Base-by-base conservation (phyloP, 2,113 vertebrate genomes). In the Ictalurus furcatus region DNA sequence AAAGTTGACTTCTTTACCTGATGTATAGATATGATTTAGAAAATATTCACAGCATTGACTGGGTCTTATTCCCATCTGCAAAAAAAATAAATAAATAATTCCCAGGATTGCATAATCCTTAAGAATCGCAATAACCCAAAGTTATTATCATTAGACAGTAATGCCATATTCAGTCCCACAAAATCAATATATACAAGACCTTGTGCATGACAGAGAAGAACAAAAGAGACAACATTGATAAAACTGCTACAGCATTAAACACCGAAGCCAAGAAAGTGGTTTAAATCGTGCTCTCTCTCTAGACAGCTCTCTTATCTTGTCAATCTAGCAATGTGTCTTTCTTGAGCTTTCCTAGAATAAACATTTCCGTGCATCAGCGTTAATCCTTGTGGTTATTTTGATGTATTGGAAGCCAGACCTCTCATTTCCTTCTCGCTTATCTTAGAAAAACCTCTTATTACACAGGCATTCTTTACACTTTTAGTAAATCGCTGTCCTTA, bases 401-500 rank as follows among this genome's bases (percentile, higher is more conserved):
- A 30, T 81, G 23, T 52, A 59, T 28, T 19, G 78, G 17, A 67
- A n/a, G 48, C 61, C 76, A 63, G 25, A 80, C 12, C 28, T 63
- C 86, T 48, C 34, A 23, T 52, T 67, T 87, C 48, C 44, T 56
- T 59, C 56, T 67, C 23, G 28, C 30, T 82, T 67, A 88, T 88
- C 86, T 88, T 82, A 30, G 30, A 56, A 56, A 83, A 88, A 54
- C 28, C 48, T 74, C 37, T 59, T 40, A 28, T 14, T 61, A 67
- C n/a, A 30, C 63, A 84, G 30, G 65, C 30, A 11, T 88, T 84
- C 3, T 82, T 82, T 37, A 88, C 61, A 83, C 87, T 71, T 59
- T 69, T 7, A 19, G 63, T 84, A 84, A 48, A 83, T 83, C 16
- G n/a, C 63, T 82, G 86, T 65, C 16, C 11, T 65, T 48, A 56